Conservation (phyloP, 1,140 invertebrate genomes). For the Hetaerina americana region DNA sequence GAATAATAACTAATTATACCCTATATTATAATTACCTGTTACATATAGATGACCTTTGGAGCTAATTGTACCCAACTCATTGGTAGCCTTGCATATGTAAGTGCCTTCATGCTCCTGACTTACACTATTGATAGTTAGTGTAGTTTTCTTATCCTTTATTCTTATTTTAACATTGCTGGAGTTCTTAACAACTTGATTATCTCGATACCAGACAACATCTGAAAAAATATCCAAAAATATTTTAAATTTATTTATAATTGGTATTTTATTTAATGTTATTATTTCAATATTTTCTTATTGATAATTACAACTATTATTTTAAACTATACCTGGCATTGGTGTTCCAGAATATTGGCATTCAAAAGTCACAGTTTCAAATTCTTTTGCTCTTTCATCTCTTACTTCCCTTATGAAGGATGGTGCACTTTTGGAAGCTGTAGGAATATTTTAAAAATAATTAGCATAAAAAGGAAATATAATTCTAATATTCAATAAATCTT, state of each 20-base stretch:
- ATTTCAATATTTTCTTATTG: no score
- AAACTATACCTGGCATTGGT: conserved; percentile 56
- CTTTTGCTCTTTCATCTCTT: conserved; percentile 52
- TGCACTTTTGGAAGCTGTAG: conserved; percentile 59
- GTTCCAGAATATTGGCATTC: conserved; percentile 68
- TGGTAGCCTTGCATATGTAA: conserved; percentile 76
- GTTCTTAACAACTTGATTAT: conserved; percentile 63
- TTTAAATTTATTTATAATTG: conserved; percentile 4
- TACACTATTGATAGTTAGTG: conserved; percentile 52
- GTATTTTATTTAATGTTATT: no score
- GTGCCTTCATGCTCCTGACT: conserved; percentile 59
- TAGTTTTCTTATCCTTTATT: conserved; percentile 59
- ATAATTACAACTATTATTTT: conserved; percentile 4
- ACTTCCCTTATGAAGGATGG: conserved; percentile 73
- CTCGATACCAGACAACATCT: conserved; percentile 83
- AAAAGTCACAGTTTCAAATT: conserved; percentile 60
- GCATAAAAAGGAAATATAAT: no score
- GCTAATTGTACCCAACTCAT: conserved; percentile 63
- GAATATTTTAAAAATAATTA: no score
- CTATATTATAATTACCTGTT: conserved; percentile 30
- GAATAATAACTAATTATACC: conserved; percentile 1
- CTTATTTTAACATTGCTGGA: conserved; percentile 54
- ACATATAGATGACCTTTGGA: conserved; percentile 67
- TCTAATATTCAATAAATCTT: no score
- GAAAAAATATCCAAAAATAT: conserved; percentile 25